These are phyloP conservation scores for Charadrius vociferus DNA, from an alignment of 2,113 vertebrate species.

Conservation along the genomic window DNA sequence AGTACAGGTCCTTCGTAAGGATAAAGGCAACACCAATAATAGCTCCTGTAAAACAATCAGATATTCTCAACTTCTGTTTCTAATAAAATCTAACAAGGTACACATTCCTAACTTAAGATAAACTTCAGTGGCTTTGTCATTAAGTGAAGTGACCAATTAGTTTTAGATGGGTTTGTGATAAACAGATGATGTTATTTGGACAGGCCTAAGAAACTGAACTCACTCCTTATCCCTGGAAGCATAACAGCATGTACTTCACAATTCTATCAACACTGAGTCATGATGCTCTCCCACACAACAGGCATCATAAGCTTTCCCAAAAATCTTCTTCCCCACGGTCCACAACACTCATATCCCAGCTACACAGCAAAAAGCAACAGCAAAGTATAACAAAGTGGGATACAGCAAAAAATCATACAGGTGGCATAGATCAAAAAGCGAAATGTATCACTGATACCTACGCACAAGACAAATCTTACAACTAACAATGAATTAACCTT, in stretches of 20 bases:
- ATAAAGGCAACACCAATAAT: background rate
- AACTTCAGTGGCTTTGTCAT: background rate
- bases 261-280: background rate
- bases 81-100: background rate
- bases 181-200: background rate
- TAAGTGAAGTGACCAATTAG: accelerated
- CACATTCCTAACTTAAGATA: no score
- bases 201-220: background rate
- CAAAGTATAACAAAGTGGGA: no score
- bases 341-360: background rate
- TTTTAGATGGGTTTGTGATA: background rate
- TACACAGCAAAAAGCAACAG: background rate
- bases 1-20: no score
- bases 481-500: no score
- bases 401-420: background rate
- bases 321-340: background rate
- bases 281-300: no score
- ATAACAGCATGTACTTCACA: no score
- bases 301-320: no score
- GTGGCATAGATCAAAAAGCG: no score
- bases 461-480: background rate
- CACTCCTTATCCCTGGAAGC: background rate
- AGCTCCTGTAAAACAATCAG: background rate
- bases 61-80: background rate
- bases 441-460: no score